Conservation (phyloP, 2,113 vertebrate genomes). For the Tragulus kanchil region DNA sequence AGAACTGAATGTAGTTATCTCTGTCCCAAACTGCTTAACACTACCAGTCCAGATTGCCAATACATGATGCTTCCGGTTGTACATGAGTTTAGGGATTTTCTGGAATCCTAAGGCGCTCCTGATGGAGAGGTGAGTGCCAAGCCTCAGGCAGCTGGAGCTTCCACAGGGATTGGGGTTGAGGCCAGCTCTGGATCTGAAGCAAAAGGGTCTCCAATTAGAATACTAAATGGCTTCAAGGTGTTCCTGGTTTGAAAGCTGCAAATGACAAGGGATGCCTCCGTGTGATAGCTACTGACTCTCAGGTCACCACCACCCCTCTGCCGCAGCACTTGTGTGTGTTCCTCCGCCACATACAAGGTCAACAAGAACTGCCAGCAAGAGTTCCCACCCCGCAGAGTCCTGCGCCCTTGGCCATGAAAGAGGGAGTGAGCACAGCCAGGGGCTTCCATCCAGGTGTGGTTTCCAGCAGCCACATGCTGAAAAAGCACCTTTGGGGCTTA, state of each 20-base stretch:
- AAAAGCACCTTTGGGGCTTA: neutral
- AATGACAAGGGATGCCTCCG: conserved; percentile 3
- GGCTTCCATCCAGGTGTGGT: neutral
- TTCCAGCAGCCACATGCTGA: neutral
- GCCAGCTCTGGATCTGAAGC: conserved; percentile 5
- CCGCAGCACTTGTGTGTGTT: neutral
- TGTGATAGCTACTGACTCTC: neutral
- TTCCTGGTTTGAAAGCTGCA: conserved; percentile 25
- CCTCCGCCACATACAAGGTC: conserved; percentile 19
- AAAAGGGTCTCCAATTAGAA: neutral
- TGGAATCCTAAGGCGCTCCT: neutral
- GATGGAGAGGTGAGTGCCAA: neutral
- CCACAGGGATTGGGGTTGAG: neutral
- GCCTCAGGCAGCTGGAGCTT: neutral
- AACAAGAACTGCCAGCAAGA: conserved; percentile 16
- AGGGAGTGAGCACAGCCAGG: conserved; percentile 18
- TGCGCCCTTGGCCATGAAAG: neutral
- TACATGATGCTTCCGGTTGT: neutral
- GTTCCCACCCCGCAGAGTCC: neutral
- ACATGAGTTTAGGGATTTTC: neutral
- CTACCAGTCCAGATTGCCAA: neutral
- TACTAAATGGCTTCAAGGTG: neutral
- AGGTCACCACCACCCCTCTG: neutral
- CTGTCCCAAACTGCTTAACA: neutral
- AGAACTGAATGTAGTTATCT: neutral